phyloP scores from a whole-genome alignment of 2,797 vertebrate genomes.

The Tangara arthus region DNA sequence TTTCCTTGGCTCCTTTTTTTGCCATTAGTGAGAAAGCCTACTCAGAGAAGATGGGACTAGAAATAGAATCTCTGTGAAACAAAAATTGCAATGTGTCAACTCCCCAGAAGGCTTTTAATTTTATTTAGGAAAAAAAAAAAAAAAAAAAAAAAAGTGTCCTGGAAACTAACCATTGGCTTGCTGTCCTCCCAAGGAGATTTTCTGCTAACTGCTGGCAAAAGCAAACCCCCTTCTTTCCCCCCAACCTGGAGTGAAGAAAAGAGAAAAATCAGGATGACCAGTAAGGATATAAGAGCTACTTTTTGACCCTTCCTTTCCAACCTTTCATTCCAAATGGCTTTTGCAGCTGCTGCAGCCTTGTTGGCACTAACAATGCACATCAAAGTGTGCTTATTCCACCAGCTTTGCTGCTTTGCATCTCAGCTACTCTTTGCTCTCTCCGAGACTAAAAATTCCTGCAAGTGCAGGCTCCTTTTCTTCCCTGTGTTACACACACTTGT shows the following conservation, averaged over 20 bases:
- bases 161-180: background rate
- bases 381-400: background rate
- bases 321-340: background rate
- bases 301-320: background rate
- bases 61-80: background rate
- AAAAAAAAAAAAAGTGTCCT: background rate
- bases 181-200: background rate
- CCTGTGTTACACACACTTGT: background rate
- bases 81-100: background rate
- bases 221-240: background rate
- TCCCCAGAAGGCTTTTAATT: background rate
- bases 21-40: background rate
- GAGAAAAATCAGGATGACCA: background rate
- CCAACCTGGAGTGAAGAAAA: background rate
- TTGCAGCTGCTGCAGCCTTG: background rate
- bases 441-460: background rate
- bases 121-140: background rate
- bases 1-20: background rate
- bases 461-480: background rate
- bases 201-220: background rate
- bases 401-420: background rate
- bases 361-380: background rate
- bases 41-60: background rate
- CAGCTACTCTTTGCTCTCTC: background rate
- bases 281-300: background rate